Percentiles rank a stretch among this genome's conserved stretches.
phyloP scores from a whole-genome alignment of 2,888 invertebrate genomes.

The Congeria kusceri region DNA sequence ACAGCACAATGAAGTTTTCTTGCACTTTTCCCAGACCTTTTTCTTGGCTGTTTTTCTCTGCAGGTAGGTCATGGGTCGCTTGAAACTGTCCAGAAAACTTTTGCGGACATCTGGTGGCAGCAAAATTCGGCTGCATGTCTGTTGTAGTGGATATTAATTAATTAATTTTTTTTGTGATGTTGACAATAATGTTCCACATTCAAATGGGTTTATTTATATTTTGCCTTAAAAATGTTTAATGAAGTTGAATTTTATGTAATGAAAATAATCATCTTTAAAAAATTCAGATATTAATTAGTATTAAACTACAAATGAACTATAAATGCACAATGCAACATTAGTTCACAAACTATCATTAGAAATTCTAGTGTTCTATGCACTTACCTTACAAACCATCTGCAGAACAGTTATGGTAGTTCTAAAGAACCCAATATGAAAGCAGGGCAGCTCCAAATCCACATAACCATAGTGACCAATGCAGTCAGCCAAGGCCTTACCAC shows the following conservation, averaged over 20 bases:
- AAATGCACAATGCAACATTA: too few relatives aligned
- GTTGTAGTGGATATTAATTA: conserved; percentile 44
- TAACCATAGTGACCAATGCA: conserved; percentile 99
- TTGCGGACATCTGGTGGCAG: conserved; percentile 90
- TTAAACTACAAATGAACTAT: too few relatives aligned
- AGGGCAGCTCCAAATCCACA: conserved; percentile 96
- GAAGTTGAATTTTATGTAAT: too few relatives aligned
- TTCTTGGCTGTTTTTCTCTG: conserved; percentile 93
- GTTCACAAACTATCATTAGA: too few relatives aligned
- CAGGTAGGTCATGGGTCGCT: conserved; percentile 94
- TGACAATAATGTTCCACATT: too few relatives aligned
- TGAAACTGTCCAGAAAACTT: conserved; percentile 90
- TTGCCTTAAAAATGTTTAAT: too few relatives aligned
- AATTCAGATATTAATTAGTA: too few relatives aligned
- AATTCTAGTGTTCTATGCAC: too few relatives aligned
- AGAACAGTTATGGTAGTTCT: conserved; percentile 95
- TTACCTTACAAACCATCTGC: conserved; percentile 97
- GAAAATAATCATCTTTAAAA: too few relatives aligned
- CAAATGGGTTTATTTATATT: too few relatives aligned
- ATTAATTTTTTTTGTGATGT: too few relatives aligned
- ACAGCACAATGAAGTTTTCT: conserved; percentile 93
- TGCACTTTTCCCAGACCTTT: conserved; percentile 93
- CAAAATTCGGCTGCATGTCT: conserved; percentile 93
- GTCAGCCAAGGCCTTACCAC: conserved; percentile 95
- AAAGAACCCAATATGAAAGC: conserved; percentile 99